Percentiles rank a stretch among this genome's conserved stretches.
Conservation (phyloP, 2,113 vertebrate genomes). For the Brachirus orientalis region DNA sequence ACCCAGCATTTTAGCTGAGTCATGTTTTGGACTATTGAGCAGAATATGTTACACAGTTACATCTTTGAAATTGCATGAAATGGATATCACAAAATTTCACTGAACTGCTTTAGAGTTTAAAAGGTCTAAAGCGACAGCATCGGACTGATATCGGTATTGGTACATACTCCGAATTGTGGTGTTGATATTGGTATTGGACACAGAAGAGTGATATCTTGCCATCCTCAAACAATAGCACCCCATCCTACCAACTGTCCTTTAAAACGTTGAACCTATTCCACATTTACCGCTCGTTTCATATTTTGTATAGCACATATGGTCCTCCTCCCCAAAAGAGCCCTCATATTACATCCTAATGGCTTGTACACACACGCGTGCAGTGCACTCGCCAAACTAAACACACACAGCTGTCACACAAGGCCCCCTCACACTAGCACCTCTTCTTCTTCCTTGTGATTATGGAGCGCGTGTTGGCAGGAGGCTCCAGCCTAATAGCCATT, state of each 20-base stretch:
- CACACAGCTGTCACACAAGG: constrained; percentile 75
- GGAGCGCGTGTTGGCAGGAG: constrained; percentile 75
- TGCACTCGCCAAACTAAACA: constrained; percentile 62
- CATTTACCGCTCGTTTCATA: constrained; percentile 39
- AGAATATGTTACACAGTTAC: too few relatives aligned
- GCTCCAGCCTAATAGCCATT: constrained; percentile 77
- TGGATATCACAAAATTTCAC: too few relatives aligned
- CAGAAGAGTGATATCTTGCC: too few relatives aligned
- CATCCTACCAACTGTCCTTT: neutral
- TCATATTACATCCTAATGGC: constrained; percentile 57
- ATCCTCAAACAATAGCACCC: too few relatives aligned
- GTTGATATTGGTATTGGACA: too few relatives aligned
- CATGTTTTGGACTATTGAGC: too few relatives aligned
- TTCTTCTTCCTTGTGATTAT: constrained; percentile 76
- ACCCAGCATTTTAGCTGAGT: too few relatives aligned
- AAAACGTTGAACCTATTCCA: constrained; percentile 12
- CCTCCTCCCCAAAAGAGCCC: constrained; percentile 34
- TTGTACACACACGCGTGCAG: constrained; percentile 42
- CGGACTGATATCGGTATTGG: too few relatives aligned
- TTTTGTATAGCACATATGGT: constrained; percentile 26
- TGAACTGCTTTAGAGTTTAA: too few relatives aligned
- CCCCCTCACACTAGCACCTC: constrained; percentile 71
- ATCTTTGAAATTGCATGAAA: too few relatives aligned
- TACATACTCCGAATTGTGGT: too few relatives aligned
- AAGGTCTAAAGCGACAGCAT: too few relatives aligned